Evolutionary conservation across 2,888 invertebrate species (phyloP), one percentile per base, ranked within the genome.

Genomic region (Anagyrus pseudococci): DNA sequence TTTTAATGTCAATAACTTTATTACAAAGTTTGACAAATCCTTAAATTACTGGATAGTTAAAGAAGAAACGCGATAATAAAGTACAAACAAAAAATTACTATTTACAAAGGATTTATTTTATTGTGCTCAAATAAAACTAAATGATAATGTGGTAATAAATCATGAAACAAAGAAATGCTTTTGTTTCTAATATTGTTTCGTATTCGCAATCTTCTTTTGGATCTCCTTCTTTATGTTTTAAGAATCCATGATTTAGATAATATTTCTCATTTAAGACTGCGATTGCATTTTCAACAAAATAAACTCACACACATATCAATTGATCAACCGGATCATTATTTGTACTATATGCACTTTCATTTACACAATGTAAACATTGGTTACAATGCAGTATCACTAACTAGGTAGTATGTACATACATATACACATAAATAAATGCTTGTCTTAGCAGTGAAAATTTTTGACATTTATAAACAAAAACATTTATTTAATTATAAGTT

Each of bases 91-190:
- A 76, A 76, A 73, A 73, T 73, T 73, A 75, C 73, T 79, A 78
- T 78, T 74, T 80, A 80, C 79, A 80, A 74, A 72, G 74, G 67
- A 71, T 79, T 80, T 80, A 80, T 80, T 80, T 60, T 37, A 52
- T 33, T 25, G 57, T 59, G 63, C 54, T 56, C 23, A 58, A 63
- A 54, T 55, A 64, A 61, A 66, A 61, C 26, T 63, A 67, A 52
- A 49, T 58, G 25, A 58, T 60, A 56, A 61, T 63, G 46, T 65
- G 56, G 58, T 63, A 64, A 65, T 71, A 69, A 70, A 68, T 73
- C 67, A 70, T 72, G 71, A 71, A 71, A 74, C 70, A 69, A 68
- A 65, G 62, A 68, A 61, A 49, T 64, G 29, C 52, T 37, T 52
- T 58, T 64, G 62, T 54, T 19, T 25, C 54, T 25, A 56, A 37